These are phyloP conservation scores for Digitonthophagus gazella DNA, from an alignment of 2,888 invertebrate species.

Conservation along the genomic window DNA sequence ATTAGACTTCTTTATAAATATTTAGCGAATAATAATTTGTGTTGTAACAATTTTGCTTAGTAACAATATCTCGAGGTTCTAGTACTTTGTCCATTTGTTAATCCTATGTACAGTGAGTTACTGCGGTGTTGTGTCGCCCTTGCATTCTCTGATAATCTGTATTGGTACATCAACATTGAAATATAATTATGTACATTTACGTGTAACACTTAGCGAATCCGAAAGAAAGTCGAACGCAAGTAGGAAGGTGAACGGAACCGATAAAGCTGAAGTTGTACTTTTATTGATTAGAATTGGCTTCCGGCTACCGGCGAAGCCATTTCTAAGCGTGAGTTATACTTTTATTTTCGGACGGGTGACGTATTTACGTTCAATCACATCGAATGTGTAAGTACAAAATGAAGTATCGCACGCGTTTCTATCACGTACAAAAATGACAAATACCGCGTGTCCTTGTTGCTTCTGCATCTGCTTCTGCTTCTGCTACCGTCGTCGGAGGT, in stretches of 20 bases:
- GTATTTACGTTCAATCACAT: neutral
- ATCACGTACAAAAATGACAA: neutral
- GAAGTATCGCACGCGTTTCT: neutral
- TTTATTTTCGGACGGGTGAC: neutral
- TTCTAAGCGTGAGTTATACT: neutral
- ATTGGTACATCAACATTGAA: neutral
- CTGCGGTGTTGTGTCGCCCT: neutral
- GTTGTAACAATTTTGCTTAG: constrained; percentile 35
- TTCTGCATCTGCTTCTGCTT: neutral
- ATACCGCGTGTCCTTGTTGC: neutral
- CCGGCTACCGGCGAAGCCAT: neutral
- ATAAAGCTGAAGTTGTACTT: neutral
- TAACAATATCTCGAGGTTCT: constrained; percentile 36
- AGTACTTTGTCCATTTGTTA: constrained; percentile 23
- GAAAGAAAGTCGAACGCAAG: neutral
- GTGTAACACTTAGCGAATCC: neutral
- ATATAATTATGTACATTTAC: neutral
- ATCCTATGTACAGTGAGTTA: constrained; percentile 6
- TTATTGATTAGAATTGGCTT: neutral
- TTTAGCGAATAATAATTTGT: constrained; percentile 26
- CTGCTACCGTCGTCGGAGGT: neutral
- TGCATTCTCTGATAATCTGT: neutral
- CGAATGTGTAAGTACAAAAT: neutral
- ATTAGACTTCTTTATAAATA: constrained; percentile 25
- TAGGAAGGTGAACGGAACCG: neutral